phyloP scores from a whole-genome alignment of 2,113 vertebrate genomes.

The Pandion haliaetus region DNA sequence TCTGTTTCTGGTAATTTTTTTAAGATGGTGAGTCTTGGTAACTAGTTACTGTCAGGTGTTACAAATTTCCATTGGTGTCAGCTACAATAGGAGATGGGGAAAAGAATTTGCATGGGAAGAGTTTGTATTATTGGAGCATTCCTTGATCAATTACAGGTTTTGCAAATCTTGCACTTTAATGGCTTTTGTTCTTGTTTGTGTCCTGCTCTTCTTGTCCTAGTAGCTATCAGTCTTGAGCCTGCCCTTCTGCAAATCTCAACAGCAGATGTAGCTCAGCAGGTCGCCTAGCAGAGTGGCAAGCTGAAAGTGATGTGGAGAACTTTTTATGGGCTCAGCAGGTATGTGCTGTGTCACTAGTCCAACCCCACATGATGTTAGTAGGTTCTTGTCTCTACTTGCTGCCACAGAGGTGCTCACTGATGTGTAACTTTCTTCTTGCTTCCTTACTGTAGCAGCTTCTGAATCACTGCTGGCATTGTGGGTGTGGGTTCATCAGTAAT shows the following conservation, averaged over 20 bases:
- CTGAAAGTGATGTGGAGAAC: background rate
- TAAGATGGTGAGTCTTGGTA: background rate
- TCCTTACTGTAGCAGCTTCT: background rate
- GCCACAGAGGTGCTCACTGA: background rate
- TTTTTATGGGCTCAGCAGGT: background rate
- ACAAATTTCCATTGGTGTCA: background rate
- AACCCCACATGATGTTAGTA: background rate
- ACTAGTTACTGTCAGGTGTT: background rate
- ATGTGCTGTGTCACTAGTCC: background rate
- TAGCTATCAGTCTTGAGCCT: background rate
- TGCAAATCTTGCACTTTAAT: background rate
- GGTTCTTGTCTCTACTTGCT: background rate
- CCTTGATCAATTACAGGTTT: background rate
- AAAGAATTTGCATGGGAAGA: background rate
- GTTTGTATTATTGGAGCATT: background rate
- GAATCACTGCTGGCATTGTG: background rate
- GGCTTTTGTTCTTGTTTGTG: background rate
- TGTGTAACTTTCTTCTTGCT: background rate
- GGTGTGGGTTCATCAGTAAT: background rate
- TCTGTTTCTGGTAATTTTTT: background rate
- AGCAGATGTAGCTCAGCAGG: background rate
- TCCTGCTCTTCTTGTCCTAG: background rate
- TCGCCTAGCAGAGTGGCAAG: background rate
- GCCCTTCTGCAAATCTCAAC: background rate
- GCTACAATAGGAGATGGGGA: background rate